Evolutionary conservation across 2,797 vertebrate species (phyloP).

Genomic region (Emys orbicularis): DNA sequence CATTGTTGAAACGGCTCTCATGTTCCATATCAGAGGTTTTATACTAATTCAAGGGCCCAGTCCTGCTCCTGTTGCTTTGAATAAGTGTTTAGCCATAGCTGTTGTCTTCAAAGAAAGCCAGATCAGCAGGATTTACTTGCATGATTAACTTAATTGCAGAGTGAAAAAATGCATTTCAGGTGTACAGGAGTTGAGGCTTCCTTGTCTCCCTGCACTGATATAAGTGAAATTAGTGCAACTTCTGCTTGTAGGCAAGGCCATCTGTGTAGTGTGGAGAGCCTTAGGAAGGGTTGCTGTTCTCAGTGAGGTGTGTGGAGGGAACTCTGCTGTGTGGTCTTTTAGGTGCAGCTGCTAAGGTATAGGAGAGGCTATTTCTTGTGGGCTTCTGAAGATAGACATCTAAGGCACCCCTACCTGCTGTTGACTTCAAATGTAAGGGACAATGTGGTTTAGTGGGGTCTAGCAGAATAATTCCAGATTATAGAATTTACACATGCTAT

Average conservation of each 20-base stretch:
- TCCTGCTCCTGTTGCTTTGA: not conserved
- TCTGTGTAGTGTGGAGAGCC: not conserved
- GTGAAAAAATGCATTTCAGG: not conserved
- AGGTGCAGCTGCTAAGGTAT: not conserved
- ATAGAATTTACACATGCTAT: not conserved
- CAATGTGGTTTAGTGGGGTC: not conserved
- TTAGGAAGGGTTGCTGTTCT: not conserved
- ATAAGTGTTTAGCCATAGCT: not conserved
- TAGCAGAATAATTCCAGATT: not conserved
- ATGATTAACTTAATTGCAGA: not conserved
- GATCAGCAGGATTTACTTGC: conserved; percentile 9
- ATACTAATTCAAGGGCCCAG: not conserved
- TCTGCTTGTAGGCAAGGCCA: not conserved
- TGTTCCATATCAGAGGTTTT: not conserved
- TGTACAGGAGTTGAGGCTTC: not conserved
- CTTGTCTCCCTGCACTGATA: not conserved
- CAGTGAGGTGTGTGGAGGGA: not conserved
- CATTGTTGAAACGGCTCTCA: not conserved
- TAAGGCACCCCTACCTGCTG: not conserved
- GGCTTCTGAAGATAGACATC: not conserved
- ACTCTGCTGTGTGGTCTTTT: not conserved
- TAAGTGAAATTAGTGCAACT: accelerated
- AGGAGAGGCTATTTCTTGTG: not conserved
- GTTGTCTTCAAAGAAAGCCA: not conserved
- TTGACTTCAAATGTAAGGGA: not conserved